phyloP scores from a whole-genome alignment of 2,888 invertebrate genomes.

The Cremastinae sp. region DNA sequence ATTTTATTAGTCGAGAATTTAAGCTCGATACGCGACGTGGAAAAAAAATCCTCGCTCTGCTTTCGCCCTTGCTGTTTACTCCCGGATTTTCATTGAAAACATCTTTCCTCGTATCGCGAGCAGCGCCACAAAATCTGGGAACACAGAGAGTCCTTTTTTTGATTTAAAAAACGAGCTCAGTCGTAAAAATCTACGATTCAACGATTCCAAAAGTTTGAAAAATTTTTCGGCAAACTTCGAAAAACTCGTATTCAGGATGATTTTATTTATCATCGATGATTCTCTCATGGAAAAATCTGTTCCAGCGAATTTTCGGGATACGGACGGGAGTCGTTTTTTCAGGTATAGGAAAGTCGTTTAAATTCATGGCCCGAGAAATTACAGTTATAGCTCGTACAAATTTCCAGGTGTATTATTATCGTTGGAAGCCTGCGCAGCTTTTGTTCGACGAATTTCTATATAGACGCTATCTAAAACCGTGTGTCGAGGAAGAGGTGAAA shows the following conservation, averaged over 20 bases:
- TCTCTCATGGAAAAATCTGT: not conserved
- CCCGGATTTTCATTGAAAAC: not conserved
- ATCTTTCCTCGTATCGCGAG: too few species aligned
- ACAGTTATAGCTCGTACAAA: conserved; percentile 32
- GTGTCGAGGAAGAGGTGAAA: conserved; percentile 11
- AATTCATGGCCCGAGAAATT: conserved; percentile 31
- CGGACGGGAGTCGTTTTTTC: conserved; percentile 34
- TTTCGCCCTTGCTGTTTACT: not conserved
- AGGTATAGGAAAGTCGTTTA: conserved; percentile 29
- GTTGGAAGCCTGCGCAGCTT: conserved; percentile 6
- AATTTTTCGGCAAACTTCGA: not conserved
- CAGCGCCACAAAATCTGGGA: too few species aligned
- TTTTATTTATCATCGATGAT: not conserved
- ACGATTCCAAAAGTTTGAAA: not conserved
- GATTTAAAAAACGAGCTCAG: too few species aligned
- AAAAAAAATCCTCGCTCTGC: not conserved
- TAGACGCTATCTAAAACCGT: too few species aligned
- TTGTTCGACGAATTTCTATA: conserved; percentile 11
- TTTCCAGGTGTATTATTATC: conserved; percentile 52
- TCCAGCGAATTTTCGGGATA: not conserved
- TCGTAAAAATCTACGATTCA: conserved; percentile 2
- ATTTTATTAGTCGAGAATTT: conserved; percentile 32
- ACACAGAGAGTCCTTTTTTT: too few species aligned
- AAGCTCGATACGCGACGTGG: not conserved
- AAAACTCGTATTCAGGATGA: not conserved